Percentiles rank a stretch among this genome's conserved stretches.
These are phyloP conservation scores for Eledona agricola DNA, from an alignment of 2,888 invertebrate genomes.

Conservation along the genomic window DNA sequence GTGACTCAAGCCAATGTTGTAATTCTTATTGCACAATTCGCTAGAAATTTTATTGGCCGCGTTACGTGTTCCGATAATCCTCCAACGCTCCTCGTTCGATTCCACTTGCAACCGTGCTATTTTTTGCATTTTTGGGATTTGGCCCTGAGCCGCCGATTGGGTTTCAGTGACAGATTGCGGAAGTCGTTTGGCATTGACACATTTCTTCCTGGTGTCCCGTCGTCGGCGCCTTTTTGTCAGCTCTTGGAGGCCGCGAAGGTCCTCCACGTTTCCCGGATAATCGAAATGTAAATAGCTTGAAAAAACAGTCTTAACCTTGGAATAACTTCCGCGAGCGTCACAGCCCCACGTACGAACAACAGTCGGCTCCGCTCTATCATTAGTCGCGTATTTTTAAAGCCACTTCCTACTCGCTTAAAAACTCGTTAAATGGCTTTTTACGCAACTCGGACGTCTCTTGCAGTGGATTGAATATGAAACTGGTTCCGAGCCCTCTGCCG, in stretches of 20 bases:
- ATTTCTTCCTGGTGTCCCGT: constrained; percentile 59
- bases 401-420: constrained; percentile 39
- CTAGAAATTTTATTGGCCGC: too few relatives aligned
- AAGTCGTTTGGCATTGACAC: constrained; percentile 56
- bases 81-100: too few relatives aligned
- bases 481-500: constrained; percentile 63
- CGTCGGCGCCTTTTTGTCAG: neutral
- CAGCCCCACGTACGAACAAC: constrained; percentile 46
- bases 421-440: constrained; percentile 32
- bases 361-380: constrained; percentile 38
- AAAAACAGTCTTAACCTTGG: constrained; percentile 49
- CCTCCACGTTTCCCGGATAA: constrained; percentile 44
- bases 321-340: constrained; percentile 52
- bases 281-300: constrained; percentile 48
- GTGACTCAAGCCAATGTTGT: too few relatives aligned
- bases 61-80: too few relatives aligned
- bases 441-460: constrained; percentile 22
- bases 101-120: too few relatives aligned
- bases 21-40: too few relatives aligned
- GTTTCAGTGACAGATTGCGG: constrained; percentile 36
- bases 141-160: too few relatives aligned
- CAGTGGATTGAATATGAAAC: constrained; percentile 62
- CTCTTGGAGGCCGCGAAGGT: constrained; percentile 5
- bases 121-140: too few relatives aligned
- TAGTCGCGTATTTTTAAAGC: constrained; percentile 41